Evolutionary conservation across 1,140 invertebrate species (phyloP).

Genomic region (Andrena cerasifolii): DNA sequence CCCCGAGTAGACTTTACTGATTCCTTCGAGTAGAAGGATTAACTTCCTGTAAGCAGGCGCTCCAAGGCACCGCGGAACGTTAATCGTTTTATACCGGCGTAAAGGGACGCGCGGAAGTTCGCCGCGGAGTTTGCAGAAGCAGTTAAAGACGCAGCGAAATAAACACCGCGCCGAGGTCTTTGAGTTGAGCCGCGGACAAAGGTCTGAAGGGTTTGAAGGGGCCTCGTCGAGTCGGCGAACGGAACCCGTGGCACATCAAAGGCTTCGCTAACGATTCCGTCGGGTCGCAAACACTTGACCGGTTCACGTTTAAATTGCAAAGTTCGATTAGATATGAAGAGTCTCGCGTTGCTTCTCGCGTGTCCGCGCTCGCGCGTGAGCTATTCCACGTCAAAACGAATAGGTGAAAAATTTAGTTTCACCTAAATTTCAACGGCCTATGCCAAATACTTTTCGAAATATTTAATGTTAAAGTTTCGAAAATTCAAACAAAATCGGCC

Average conservation of each 20-base stretch:
- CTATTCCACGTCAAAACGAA: too few relatives aligned
- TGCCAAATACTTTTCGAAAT: too few relatives aligned
- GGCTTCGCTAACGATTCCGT: too few relatives aligned
- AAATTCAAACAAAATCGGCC: too few relatives aligned
- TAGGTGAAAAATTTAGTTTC: too few relatives aligned
- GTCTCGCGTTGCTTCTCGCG: background rate
- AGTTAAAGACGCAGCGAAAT: background rate
- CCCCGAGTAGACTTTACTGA: too few relatives aligned
- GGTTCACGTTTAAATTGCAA: conserved; percentile 39
- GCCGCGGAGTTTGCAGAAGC: background rate
- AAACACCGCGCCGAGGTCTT: background rate
- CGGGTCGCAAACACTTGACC: conserved; percentile 23
- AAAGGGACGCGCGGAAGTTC: background rate
- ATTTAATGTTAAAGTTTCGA: too few relatives aligned
- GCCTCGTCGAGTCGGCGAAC: background rate
- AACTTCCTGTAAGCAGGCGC: background rate
- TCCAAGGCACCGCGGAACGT: background rate
- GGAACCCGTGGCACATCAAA: conserved; percentile 6
- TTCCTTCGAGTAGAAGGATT: background rate
- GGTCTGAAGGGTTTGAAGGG: background rate
- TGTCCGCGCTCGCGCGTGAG: too few relatives aligned
- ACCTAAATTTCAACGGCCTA: too few relatives aligned
- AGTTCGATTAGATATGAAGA: conserved; percentile 33
- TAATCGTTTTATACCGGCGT: background rate
- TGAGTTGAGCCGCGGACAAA: background rate